phyloP scores from a whole-genome alignment of 2,888 invertebrate genomes.

The Scaptomyza cyrtandrae region DNA sequence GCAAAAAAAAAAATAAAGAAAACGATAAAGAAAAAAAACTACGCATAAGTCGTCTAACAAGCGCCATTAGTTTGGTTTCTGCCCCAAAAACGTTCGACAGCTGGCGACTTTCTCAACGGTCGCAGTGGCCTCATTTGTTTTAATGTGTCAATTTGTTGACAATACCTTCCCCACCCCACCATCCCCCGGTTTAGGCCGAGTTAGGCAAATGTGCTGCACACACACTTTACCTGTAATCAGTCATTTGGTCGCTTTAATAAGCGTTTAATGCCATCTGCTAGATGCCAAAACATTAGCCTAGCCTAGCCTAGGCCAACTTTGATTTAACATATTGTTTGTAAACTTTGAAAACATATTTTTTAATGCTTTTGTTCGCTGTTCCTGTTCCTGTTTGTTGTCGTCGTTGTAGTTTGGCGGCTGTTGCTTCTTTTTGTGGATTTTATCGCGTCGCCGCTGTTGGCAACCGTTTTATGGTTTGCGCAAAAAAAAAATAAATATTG shows the following conservation, averaged over 20 bases:
- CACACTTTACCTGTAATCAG: conserved; percentile 70
- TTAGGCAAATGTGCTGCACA: conserved; percentile 21
- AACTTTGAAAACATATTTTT: conserved; percentile 59
- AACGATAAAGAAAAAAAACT: conserved; percentile 29
- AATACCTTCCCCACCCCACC: conserved; percentile 3
- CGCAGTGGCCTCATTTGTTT: conserved; percentile 79
- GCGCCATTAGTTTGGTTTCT: conserved; percentile 64
- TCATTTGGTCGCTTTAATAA: conserved; percentile 74
- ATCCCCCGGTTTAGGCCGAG: conserved; percentile 7
- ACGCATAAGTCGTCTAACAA: conserved; percentile 73
- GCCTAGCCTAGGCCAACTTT: conserved; percentile 35
- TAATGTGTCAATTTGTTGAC: conserved; percentile 80
- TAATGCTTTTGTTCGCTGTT: conserved; percentile 13
- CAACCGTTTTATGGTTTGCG: conserved; percentile 53
- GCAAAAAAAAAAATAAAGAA: neutral
- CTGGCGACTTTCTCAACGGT: conserved; percentile 58
- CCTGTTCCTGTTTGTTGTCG: conserved; percentile 6
- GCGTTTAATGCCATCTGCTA: conserved; percentile 50
- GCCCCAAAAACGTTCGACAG: conserved; percentile 59
- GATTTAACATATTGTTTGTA: conserved; percentile 54
- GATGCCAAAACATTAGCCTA: neutral
- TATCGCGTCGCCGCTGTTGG: conserved; percentile 37
- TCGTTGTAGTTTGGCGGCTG: conserved; percentile 17
- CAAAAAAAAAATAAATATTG: conserved; percentile 3
- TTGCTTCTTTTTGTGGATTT: conserved; percentile 33